Conservation (phyloP, 2,797 vertebrate genomes). For the Arctocebus calabarensis region DNA sequence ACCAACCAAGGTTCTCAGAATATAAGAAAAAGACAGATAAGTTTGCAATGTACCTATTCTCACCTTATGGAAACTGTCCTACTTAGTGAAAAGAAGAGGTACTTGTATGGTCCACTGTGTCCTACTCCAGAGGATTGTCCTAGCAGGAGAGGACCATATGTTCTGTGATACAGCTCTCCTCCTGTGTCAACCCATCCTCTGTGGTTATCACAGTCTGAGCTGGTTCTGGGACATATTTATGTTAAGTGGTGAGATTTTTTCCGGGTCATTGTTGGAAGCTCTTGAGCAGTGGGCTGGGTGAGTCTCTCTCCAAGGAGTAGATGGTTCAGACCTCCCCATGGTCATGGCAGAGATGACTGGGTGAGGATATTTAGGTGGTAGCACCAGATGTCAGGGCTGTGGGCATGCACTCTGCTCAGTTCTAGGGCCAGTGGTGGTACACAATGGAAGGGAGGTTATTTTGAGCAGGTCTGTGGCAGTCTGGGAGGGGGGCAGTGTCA, state of each 20-base stretch:
- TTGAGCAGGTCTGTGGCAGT: background rate
- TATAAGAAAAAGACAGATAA: background rate
- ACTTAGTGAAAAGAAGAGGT: background rate
- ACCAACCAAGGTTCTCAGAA: background rate
- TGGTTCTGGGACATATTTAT: background rate
- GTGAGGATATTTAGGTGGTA: background rate
- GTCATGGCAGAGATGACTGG: background rate
- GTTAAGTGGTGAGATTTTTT: background rate
- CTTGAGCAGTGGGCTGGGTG: background rate
- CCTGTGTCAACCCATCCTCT: background rate
- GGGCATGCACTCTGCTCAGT: background rate
- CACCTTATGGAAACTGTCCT: background rate
- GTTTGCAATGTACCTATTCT: background rate
- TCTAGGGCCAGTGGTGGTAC: background rate
- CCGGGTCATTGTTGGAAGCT: background rate
- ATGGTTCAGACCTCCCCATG: background rate
- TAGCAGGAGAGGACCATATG: background rate
- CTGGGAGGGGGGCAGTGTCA: background rate
- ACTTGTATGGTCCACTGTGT: background rate
- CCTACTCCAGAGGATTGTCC: background rate
- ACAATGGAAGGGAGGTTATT: background rate
- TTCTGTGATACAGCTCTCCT: background rate
- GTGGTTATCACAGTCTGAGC: background rate
- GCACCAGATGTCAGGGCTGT: background rate
- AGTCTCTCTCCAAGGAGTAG: background rate